These are phyloP conservation scores for Apaloderma vittatum DNA, from an alignment of 2,113 vertebrate species.

Conservation along the genomic window DNA sequence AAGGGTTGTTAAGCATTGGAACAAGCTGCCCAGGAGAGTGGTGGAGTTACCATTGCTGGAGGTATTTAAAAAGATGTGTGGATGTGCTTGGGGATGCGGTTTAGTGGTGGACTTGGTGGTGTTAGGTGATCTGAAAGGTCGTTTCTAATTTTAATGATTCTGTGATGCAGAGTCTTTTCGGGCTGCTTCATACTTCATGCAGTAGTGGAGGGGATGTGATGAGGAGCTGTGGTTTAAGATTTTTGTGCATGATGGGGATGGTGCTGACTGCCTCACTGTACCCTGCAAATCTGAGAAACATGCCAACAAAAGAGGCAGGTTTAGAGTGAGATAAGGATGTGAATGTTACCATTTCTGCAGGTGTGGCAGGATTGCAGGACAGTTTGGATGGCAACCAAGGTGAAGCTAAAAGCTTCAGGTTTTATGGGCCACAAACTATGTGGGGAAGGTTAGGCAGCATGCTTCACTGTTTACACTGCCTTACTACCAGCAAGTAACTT, in stretches of 20 bases:
- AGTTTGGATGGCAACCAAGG: background rate
- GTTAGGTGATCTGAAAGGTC: no score
- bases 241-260: background rate
- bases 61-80: no score
- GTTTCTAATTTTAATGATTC: background rate
- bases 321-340: background rate
- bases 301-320: background rate
- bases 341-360: background rate
- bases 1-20: no score
- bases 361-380: background rate
- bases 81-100: no score
- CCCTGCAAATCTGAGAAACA: background rate
- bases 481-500: background rate
- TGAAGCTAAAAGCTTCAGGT: background rate
- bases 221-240: background rate
- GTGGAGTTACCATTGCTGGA: no score
- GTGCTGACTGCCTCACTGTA: background rate
- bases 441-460: background rate
- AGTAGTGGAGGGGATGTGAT: background rate
- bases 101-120: no score
- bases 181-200: background rate
- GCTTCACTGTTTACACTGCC: background rate
- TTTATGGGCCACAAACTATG: background rate
- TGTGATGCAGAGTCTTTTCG: background rate
- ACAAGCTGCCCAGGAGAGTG: no score